These are phyloP conservation scores for Aphodius sticticus DNA, from an alignment of 2,888 invertebrate genomes.

Conservation along the genomic window DNA sequence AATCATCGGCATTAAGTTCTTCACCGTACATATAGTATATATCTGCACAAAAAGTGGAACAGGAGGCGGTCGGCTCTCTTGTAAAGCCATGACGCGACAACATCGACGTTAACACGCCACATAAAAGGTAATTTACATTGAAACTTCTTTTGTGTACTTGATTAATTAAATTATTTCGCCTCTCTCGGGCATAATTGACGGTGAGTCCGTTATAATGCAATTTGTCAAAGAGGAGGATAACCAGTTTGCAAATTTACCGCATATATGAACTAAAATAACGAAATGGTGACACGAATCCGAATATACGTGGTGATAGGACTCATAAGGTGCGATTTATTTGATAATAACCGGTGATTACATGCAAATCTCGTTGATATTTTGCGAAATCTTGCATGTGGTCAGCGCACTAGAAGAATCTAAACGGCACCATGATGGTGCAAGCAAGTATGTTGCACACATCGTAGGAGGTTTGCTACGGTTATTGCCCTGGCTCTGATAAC, in stretches of 20 bases:
- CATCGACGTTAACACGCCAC: neutral
- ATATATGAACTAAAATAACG: neutral
- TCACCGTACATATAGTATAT: neutral
- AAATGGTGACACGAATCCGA: neutral
- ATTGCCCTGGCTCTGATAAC: conserved; percentile 41
- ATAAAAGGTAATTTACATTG: conserved; percentile 4
- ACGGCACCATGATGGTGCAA: conserved; percentile 8
- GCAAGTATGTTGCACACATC: conserved; percentile 34
- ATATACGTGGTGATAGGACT: neutral
- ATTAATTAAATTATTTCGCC: neutral
- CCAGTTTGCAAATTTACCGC: neutral
- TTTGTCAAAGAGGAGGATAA: neutral
- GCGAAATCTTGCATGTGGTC: neutral
- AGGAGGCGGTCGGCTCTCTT: neutral
- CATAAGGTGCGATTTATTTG: neutral
- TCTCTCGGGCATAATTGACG: neutral
- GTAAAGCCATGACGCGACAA: neutral
- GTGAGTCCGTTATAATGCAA: neutral
- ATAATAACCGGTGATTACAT: neutral
- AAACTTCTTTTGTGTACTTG: conserved; percentile 4
- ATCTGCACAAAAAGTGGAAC: neutral
- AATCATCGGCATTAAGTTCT: conserved; percentile 4
- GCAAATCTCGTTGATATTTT: neutral
- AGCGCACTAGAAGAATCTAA: neutral
- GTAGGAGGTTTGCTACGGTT: conserved; percentile 46